Percentiles rank a stretch among this genome's conserved stretches.
These are phyloP conservation scores for Phrynocephalus vlangalii DNA, from an alignment of 2,797 vertebrate species.

Conservation along the genomic window DNA sequence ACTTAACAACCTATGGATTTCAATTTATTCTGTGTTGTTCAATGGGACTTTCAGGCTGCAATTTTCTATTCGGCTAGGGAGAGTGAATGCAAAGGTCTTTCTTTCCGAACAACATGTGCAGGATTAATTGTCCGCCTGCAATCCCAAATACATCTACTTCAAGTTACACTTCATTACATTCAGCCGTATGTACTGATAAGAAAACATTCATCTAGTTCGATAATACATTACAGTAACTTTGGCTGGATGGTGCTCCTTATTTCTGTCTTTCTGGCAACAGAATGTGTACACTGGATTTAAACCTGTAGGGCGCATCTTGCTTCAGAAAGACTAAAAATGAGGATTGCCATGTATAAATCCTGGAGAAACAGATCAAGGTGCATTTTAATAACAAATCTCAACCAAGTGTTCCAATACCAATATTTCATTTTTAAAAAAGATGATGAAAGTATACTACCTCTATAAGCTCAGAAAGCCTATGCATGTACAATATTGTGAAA, in stretches of 20 bases:
- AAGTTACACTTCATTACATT: not conserved
- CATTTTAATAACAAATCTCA: conserved; percentile 21
- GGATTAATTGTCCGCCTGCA: not conserved
- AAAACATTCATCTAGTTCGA: not conserved
- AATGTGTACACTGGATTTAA: conserved; percentile 34
- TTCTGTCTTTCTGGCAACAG: not conserved
- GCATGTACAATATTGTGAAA: conserved; percentile 53
- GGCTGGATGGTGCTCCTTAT: not conserved
- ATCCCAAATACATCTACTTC: not conserved
- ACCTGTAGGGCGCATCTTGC: not conserved
- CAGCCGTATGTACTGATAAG: not conserved
- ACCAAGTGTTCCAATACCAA: conserved; percentile 10
- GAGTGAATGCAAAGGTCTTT: not conserved
- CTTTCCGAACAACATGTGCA: not conserved
- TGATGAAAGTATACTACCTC: conserved; percentile 24
- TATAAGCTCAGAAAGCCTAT: conserved; percentile 55
- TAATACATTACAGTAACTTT: not conserved
- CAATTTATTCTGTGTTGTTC: not conserved
- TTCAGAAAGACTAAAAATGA: conserved; percentile 42
- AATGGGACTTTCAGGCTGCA: not conserved
- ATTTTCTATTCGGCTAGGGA: not conserved
- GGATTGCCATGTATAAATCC: not conserved
- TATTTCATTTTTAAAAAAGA: conserved; percentile 22
- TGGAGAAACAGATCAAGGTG: conserved; percentile 15
- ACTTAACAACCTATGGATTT: conserved; percentile 2